Evolutionary conservation across 2,113 vertebrate genomes (phyloP).

Genomic region (Lynx canadensis): DNA sequence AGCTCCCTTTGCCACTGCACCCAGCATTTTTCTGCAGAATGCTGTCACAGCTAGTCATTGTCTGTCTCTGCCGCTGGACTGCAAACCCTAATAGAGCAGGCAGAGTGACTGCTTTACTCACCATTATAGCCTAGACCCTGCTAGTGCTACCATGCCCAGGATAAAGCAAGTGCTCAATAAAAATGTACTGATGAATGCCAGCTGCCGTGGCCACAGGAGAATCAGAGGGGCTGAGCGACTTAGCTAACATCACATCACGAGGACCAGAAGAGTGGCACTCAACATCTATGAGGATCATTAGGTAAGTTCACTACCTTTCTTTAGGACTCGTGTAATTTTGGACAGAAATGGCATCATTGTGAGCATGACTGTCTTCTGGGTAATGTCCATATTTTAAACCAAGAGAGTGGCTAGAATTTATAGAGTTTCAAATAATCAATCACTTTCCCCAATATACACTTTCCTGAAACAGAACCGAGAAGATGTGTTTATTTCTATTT

Average conservation of each 20-base stretch:
- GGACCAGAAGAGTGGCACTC: background rate
- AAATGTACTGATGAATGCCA: background rate
- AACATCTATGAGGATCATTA: background rate
- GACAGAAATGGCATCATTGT: background rate
- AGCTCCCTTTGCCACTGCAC: background rate
- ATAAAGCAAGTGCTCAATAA: background rate
- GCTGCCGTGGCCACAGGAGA: background rate
- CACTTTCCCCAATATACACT: background rate
- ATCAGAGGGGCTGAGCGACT: background rate
- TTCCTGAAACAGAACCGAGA: constrained; percentile 37
- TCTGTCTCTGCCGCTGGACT: background rate
- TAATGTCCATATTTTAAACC: background rate
- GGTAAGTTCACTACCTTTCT: background rate
- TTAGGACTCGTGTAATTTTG: background rate
- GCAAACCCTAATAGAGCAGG: background rate
- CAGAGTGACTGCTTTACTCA: background rate
- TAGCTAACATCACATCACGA: too few relatives aligned
- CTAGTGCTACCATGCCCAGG: background rate
- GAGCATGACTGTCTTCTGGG: background rate
- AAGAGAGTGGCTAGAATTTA: background rate
- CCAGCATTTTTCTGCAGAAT: background rate
- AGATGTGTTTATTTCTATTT: constrained; percentile 44
- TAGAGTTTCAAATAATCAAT: background rate
- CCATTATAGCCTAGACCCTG: background rate
- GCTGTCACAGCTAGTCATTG: background rate